Conservation (phyloP, 2,113 vertebrate genomes). For the Pandion haliaetus region DNA sequence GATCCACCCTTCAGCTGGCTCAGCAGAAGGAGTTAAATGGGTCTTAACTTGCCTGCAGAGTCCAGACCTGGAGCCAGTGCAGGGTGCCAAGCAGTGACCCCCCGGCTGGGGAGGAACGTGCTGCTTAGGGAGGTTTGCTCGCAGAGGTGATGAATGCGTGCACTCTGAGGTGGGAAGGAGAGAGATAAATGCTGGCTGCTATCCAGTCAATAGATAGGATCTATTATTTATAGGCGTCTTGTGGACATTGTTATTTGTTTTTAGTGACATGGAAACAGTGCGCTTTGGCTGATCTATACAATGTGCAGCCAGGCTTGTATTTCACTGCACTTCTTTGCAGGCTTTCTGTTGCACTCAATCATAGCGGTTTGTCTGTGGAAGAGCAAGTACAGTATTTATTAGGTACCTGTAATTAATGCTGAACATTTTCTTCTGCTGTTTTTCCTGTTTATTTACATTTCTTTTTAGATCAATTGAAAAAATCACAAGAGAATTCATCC, state of each 20-base stretch:
- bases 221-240: background rate
- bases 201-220: background rate
- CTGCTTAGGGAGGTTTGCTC: background rate
- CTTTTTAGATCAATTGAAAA: background rate
- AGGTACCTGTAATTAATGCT: constrained; percentile 35
- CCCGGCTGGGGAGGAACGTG: fast-evolving
- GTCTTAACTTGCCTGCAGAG: background rate
- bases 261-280: background rate
- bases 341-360: background rate
- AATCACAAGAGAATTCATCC: background rate
- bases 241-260: background rate
- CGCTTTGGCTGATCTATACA: background rate
- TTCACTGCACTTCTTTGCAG: background rate
- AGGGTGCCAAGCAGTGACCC: background rate
- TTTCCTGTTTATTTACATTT: background rate
- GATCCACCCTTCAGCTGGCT: background rate
- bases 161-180: background rate
- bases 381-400: background rate
- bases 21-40: background rate
- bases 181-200: background rate
- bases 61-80: background rate
- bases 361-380: background rate
- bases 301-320: background rate
- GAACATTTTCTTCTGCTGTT: background rate
- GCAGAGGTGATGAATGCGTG: background rate